These are phyloP conservation scores for Myzus persicae DNA, from an alignment of 1,140 invertebrate genomes.

Conservation along the genomic window DNA sequence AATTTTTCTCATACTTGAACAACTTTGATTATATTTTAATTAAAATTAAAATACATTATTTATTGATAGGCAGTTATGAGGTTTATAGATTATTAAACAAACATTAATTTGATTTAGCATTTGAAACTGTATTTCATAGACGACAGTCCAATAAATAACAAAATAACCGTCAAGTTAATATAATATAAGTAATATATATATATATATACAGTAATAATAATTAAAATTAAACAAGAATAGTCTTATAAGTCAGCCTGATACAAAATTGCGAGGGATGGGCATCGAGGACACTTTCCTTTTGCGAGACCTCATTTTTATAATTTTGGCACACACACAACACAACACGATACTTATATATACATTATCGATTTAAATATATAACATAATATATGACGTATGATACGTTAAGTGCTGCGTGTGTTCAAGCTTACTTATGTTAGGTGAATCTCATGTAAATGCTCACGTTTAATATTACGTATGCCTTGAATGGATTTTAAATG, in stretches of 20 bases:
- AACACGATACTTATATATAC: neutral
- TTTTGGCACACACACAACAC: neutral
- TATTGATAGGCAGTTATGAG: neutral
- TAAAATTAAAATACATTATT: neutral
- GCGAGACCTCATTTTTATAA: neutral
- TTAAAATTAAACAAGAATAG: neutral
- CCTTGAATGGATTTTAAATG: neutral
- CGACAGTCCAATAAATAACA: neutral
- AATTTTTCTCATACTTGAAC: neutral
- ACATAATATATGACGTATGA: constrained; percentile 17
- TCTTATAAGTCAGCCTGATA: neutral
- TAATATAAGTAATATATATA: too few species aligned
- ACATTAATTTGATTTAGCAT: neutral
- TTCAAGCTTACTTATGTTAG: neutral
- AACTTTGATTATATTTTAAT: neutral
- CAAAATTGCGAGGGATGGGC: neutral
- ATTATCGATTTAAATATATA: constrained; percentile 28
- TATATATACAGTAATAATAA: too few species aligned
- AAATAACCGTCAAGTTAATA: neutral
- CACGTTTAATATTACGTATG: neutral
- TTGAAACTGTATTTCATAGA: neutral
- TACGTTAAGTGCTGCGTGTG: neutral
- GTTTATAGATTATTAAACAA: neutral
- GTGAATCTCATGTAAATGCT: neutral
- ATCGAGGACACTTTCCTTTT: neutral